Percentiles rank a stretch among this genome's conserved stretches.
phyloP scores from a whole-genome alignment of 2,888 invertebrate genomes.

The Ormyrus pomaceus region DNA sequence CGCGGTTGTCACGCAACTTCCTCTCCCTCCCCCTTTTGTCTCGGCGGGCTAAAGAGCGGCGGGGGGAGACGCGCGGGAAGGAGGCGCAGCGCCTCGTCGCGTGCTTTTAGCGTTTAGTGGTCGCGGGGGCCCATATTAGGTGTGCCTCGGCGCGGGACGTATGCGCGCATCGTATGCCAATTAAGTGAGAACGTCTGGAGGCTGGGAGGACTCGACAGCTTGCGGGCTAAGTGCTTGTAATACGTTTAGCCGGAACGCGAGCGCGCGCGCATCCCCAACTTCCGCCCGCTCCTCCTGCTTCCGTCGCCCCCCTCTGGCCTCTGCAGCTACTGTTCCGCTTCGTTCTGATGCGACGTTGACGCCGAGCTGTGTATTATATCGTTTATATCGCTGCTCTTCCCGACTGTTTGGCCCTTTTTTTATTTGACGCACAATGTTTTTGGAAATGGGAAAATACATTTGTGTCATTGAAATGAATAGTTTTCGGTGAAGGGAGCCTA shows the following conservation, averaged over 20 bases:
- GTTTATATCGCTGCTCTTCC: no score
- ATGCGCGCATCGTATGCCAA: constrained; percentile 66
- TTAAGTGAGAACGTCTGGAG: constrained; percentile 67
- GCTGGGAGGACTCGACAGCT: constrained; percentile 67
- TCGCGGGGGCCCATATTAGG: constrained; percentile 24
- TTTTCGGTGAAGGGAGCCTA: no score
- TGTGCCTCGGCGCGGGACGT: constrained; percentile 32
- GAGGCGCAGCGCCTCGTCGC: background rate
- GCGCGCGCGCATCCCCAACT: constrained; percentile 58
- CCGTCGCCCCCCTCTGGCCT: background rate
- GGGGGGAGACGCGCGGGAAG: background rate
- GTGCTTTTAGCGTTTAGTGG: constrained; percentile 60
- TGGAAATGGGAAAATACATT: no score
- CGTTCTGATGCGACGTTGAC: no score
- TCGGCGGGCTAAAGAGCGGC: background rate
- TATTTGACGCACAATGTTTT: no score
- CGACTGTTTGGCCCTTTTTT: no score
- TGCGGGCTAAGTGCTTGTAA: constrained; percentile 72
- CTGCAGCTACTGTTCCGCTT: no score
- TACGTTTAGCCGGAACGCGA: constrained; percentile 69
- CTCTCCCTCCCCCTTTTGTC: constrained; percentile 1
- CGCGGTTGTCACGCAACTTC: constrained; percentile 7
- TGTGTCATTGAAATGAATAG: no score
- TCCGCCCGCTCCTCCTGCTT: background rate
- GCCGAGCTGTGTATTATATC: no score